Conservation (phyloP, 2,797 vertebrate genomes). For the Dryobates pubescens region DNA sequence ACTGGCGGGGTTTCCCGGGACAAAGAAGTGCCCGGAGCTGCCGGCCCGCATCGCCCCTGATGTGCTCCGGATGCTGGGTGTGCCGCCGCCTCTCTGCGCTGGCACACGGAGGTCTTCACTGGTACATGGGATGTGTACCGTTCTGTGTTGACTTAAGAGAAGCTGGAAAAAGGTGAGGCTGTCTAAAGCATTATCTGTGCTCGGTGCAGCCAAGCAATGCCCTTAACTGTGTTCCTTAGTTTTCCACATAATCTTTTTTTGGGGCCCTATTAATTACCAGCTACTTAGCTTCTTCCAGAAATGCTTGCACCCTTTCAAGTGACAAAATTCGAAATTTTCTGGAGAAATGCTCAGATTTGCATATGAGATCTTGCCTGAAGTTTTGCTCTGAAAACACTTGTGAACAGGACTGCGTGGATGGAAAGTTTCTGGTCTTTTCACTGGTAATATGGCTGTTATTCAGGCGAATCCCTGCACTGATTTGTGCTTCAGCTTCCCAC, state of each 20-base stretch:
- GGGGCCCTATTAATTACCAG: rapidly evolving
- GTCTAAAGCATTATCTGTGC: rapidly evolving
- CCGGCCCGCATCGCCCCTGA: not conserved
- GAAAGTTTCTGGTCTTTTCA: not conserved
- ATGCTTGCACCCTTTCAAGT: not conserved
- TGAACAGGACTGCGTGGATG: not conserved
- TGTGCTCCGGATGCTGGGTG: not conserved
- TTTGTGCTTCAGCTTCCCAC: not conserved
- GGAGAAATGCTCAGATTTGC: not conserved
- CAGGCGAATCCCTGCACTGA: rapidly evolving
- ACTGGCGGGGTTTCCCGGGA: not conserved
- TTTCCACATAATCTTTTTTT: rapidly evolving
- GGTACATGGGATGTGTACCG: too few species aligned
- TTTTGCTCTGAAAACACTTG: not conserved
- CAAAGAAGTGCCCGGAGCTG: not conserved
- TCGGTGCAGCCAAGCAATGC: rapidly evolving
- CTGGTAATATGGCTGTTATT: too few species aligned
- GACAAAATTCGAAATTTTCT: not conserved
- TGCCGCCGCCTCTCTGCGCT: rapidly evolving
- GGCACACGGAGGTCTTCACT: not conserved
- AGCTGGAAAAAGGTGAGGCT: not conserved
- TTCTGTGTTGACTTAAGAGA: rapidly evolving
- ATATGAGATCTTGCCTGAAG: not conserved
- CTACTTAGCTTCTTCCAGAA: not conserved
- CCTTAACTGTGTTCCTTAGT: rapidly evolving